These are phyloP conservation scores for Myotis yumanensis DNA, from an alignment of 2,113 vertebrate genomes.

Conservation along the genomic window DNA sequence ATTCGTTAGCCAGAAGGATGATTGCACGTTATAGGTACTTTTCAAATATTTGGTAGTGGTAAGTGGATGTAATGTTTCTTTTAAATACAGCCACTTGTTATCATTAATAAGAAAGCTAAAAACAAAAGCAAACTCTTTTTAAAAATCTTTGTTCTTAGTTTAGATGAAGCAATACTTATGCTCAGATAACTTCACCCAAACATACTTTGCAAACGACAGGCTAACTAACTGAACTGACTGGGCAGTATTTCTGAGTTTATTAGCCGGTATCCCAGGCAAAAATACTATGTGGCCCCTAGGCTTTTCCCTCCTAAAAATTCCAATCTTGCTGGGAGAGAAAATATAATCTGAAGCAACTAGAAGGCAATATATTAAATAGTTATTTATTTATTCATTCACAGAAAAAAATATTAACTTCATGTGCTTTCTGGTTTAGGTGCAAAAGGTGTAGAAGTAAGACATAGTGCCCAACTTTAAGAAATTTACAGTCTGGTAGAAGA, in stretches of 20 bases:
- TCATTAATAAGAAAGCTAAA: not conserved
- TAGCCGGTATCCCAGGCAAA: not conserved
- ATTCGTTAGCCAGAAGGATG: not conserved
- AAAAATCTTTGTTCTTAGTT: not conserved
- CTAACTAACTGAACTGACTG: not conserved
- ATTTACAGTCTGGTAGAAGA: not conserved
- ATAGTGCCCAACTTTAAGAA: not conserved
- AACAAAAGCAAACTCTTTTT: not conserved
- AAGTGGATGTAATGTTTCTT: not conserved
- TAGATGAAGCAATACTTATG: not conserved
- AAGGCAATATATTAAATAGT: not conserved
- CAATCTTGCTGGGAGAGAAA: not conserved
- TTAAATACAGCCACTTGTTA: not conserved
- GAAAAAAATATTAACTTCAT: not conserved
- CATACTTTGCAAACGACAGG: not conserved
- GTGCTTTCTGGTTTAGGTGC: not conserved
- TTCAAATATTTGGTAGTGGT: not conserved
- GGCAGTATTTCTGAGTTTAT: not conserved
- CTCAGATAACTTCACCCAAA: conserved; percentile 16
- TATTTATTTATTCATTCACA: not conserved
- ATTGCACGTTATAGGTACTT: not conserved
- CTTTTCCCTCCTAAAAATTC: not conserved
- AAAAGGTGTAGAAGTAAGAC: not conserved
- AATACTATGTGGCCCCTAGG: not conserved
- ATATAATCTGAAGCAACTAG: not conserved